A percentile compares a stretch with the other conserved stretches of the same genome.
Evolutionary conservation across 2,797 vertebrate genomes (phyloP).

Genomic region (Pangasius sanitwongsei): DNA sequence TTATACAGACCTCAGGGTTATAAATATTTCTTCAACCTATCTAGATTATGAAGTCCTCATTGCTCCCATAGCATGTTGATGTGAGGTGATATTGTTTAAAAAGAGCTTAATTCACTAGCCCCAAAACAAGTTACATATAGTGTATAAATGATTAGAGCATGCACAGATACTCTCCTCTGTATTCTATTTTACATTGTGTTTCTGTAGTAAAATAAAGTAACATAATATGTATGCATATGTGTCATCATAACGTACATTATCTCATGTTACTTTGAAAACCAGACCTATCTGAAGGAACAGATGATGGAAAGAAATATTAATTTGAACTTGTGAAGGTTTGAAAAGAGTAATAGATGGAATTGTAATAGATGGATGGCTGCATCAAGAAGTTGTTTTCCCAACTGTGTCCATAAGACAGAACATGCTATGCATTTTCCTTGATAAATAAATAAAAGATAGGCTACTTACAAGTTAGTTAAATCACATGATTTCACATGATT

Average conservation of each 20-base stretch:
- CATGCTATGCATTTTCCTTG: conserved; percentile 17
- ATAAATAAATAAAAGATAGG: background rate
- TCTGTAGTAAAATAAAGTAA: background rate
- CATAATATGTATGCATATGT: background rate
- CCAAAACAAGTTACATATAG: background rate
- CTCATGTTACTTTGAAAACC: background rate
- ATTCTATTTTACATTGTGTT: background rate
- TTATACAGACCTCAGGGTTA: conserved; percentile 37
- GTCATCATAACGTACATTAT: background rate
- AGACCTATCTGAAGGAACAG: background rate
- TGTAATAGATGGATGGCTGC: background rate
- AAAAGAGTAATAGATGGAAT: background rate
- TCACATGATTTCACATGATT: background rate
- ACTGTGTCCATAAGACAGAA: background rate
- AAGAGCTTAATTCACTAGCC: background rate
- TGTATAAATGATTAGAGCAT: background rate
- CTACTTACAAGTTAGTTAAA: background rate
- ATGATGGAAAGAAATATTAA: background rate
- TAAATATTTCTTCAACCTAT: conserved; percentile 46
- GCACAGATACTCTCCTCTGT: background rate
- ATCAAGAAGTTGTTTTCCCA: background rate
- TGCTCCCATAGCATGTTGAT: background rate
- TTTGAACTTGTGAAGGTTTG: background rate
- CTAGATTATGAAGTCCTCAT: background rate
- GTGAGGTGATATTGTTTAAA: conserved; percentile 4